These are phyloP conservation scores for Malacoctenus gilli DNA, from an alignment of 2,797 vertebrate genomes.

Conservation along the genomic window DNA sequence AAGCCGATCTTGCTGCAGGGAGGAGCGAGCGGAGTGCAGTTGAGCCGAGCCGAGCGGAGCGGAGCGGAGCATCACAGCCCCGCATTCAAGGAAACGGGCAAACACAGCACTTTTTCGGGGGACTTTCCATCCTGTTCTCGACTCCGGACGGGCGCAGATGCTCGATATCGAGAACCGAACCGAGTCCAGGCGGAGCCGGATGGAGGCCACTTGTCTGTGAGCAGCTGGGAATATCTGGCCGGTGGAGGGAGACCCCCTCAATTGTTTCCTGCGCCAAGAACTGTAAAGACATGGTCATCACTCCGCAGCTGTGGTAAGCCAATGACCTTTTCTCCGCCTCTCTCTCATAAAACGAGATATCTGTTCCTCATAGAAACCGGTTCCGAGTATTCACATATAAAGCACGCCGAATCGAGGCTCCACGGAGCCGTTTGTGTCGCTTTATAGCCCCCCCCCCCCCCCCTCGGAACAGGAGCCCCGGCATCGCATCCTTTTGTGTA, in stretches of 20 bases:
- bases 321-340: slow-evolving; percentile 14
- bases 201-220: slow-evolving; percentile 1
- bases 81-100: slow-evolving; percentile 80
- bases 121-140: slow-evolving; percentile 49
- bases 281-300: slow-evolving; percentile 75
- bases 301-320: slow-evolving; percentile 77
- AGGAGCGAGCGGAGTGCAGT: slow-evolving; percentile 80
- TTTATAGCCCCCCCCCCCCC: background rate
- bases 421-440: too few relatives aligned
- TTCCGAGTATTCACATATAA: too few relatives aligned
- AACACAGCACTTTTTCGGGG: slow-evolving; percentile 71
- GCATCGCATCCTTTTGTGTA: slow-evolving; percentile 59
- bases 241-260: slow-evolving; percentile 68
- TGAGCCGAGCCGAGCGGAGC: slow-evolving; percentile 75
- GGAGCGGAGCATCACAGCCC: slow-evolving; percentile 78
- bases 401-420: too few relatives aligned
- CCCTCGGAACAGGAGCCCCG: slow-evolving; percentile 8
- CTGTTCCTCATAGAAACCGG: too few relatives aligned
- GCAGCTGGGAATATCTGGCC: slow-evolving; percentile 33
- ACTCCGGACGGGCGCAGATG: background rate
- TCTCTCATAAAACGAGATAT: too few relatives aligned
- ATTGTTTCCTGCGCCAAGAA: slow-evolving; percentile 84
- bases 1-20: slow-evolving; percentile 83
- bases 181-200: slow-evolving; percentile 18
- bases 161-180: slow-evolving; percentile 10